Conservation (phyloP, 2,888 invertebrate species). For the Nymphalis urticae region DNA sequence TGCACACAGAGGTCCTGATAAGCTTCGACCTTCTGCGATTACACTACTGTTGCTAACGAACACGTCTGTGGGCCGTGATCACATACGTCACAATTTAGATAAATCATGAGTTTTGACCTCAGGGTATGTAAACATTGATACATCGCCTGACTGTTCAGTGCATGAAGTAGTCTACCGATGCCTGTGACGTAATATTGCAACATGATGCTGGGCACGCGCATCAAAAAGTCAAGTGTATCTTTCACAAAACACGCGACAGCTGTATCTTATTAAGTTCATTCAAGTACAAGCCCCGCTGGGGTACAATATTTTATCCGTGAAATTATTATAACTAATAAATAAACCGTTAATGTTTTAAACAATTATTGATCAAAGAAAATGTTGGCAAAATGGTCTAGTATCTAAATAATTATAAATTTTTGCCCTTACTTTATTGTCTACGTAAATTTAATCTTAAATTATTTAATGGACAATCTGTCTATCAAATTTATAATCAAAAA, state of each 20-base stretch:
- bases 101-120: constrained; percentile 54
- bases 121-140: constrained; percentile 47
- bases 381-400: no score
- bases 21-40: constrained; percentile 43
- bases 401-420: no score
- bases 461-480: no score
- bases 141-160: constrained; percentile 26
- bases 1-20: constrained; percentile 46
- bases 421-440: no score
- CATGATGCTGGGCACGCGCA: background rate
- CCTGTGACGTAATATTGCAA: constrained; percentile 13
- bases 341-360: no score
- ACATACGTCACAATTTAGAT: constrained; percentile 58
- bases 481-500: no score
- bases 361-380: no score
- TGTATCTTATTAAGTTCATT: no score
- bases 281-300: background rate
- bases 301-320: no score
- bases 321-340: no score
- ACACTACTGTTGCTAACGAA: constrained; percentile 35
- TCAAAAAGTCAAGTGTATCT: background rate
- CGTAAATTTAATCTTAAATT: no score
- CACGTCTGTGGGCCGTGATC: constrained; percentile 52
- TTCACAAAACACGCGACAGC: no score
- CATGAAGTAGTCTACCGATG: constrained; percentile 11